phyloP scores from a whole-genome alignment of 2,797 vertebrate species.

The Sylvia borin region DNA sequence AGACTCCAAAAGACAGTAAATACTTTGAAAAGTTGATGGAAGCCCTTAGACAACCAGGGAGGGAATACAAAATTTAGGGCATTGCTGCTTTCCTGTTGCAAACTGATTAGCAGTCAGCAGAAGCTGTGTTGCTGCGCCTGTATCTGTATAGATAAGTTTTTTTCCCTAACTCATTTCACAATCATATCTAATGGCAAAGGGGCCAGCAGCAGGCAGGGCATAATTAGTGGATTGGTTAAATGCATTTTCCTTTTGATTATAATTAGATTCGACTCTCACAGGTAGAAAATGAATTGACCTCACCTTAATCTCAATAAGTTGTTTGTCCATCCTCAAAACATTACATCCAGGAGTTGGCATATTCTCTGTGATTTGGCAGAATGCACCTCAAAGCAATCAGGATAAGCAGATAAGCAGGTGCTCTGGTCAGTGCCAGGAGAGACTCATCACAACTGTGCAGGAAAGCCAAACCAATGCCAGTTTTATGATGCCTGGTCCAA shows the following conservation, averaged over 20 bases:
- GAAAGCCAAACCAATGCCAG: neutral
- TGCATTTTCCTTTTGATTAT: neutral
- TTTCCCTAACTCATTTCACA: neutral
- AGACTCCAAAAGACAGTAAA: neutral
- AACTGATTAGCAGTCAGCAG: neutral
- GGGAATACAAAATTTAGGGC: neutral
- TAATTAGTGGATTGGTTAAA: neutral
- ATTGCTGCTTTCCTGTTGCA: neutral
- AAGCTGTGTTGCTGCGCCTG: neutral
- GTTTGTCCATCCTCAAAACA: neutral
- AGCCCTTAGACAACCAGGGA: neutral
- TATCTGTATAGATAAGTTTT: neutral
- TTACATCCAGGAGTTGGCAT: neutral
- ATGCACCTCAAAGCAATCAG: neutral
- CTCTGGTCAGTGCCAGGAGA: neutral
- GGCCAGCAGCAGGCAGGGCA: neutral
- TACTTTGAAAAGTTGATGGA: neutral
- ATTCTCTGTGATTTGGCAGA: neutral
- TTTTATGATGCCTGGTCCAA: neutral
- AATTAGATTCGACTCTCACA: neutral
- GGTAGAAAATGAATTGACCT: neutral
- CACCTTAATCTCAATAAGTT: neutral
- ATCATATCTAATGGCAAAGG: neutral
- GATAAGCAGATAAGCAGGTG: neutral
- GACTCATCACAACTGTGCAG: neutral